phyloP scores from a whole-genome alignment of 2,113 vertebrate genomes.

The Promerops cafer region DNA sequence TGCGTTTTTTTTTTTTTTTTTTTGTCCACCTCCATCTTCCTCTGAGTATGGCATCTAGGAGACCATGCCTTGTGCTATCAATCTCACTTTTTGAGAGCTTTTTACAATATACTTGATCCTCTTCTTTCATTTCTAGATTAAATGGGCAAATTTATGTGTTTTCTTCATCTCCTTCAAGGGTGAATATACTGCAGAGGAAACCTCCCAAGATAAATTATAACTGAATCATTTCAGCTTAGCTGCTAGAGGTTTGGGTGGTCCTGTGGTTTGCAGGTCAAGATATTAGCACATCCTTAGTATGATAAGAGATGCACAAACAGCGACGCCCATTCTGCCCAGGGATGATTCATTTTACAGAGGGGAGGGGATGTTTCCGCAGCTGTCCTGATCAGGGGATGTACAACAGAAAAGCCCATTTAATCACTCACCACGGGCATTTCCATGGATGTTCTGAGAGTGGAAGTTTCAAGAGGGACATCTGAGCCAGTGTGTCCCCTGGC shows the following conservation, averaged over 20 bases:
- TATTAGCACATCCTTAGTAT: constrained; percentile 38
- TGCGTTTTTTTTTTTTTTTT: neutral
- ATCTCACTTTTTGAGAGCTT: neutral
- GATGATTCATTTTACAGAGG: neutral
- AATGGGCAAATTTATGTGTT: neutral
- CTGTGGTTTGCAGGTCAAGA: constrained; percentile 26
- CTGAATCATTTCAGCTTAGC: neutral
- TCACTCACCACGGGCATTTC: neutral
- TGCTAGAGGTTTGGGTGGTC: constrained; percentile 22
- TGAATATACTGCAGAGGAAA: neutral
- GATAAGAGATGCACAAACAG: constrained; percentile 42
- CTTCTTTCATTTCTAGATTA: neutral
- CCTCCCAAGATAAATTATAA: constrained; percentile 7
- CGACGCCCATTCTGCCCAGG: neutral
- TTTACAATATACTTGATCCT: neutral
- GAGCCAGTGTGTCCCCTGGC: neutral
- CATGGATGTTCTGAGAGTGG: neutral
- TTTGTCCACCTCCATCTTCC: neutral
- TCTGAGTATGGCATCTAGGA: neutral
- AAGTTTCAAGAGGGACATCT: neutral
- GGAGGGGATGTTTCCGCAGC: neutral
- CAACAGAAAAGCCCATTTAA: neutral
- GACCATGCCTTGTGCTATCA: neutral
- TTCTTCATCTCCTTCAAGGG: neutral
- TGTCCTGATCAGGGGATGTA: neutral